A percentile compares a stretch with the other conserved stretches of the same genome.
These are phyloP conservation scores for Turritopsis rubra DNA, from an alignment of 30 jellyfish, hydroid and myxozoan species.

Conservation along the genomic window DNA sequence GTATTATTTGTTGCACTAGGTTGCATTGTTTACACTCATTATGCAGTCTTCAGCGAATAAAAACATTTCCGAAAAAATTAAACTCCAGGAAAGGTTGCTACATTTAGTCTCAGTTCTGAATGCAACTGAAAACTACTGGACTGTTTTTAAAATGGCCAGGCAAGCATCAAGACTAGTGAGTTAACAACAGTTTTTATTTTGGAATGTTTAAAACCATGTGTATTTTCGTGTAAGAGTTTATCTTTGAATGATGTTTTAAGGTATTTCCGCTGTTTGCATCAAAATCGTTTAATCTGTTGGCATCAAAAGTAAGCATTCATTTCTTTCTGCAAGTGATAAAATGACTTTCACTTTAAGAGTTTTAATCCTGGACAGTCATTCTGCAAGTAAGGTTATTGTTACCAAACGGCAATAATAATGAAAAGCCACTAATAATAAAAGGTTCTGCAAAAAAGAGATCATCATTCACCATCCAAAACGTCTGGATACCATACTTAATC, in stretches of 20 bases:
- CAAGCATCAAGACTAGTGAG: constrained; percentile 89
- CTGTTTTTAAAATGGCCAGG: constrained; percentile 54
- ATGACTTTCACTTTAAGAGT: too few relatives aligned
- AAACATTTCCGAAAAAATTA: neutral
- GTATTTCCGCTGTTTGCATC: constrained; percentile 58
- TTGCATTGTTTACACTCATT: constrained; percentile 61
- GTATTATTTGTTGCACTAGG: constrained; percentile 46
- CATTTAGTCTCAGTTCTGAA: constrained; percentile 20
- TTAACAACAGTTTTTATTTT: neutral
- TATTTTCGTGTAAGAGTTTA: neutral
- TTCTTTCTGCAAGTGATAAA: neutral
- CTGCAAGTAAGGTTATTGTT: too few relatives aligned
- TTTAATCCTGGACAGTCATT: too few relatives aligned
- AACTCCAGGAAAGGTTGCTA: constrained; percentile 37
- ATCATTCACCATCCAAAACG: too few relatives aligned
- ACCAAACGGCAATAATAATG: too few relatives aligned
- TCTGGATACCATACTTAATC: too few relatives aligned
- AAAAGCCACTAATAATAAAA: too few relatives aligned
- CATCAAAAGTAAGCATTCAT: constrained; percentile 45
- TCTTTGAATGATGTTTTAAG: constrained; percentile 36
- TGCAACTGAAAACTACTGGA: constrained; percentile 47
- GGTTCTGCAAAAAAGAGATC: too few relatives aligned
- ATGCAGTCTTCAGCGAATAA: constrained; percentile 36
- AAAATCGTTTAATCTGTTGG: constrained; percentile 30
- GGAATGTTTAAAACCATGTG: neutral